These are phyloP conservation scores for Campoplex nolae DNA, from an alignment of 2,888 invertebrate genomes.

Conservation along the genomic window DNA sequence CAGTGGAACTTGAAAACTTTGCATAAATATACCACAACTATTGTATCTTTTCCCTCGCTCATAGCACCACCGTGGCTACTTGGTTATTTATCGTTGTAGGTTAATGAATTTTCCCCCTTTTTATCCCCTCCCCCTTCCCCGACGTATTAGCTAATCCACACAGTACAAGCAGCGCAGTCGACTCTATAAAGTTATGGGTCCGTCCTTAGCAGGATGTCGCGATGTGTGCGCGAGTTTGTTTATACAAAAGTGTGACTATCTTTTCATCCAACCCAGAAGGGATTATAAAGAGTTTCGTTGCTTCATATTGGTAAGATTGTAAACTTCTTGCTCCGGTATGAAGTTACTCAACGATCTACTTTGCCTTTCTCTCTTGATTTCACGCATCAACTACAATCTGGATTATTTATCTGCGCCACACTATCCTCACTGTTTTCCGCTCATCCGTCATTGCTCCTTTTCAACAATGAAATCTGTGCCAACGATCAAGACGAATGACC, in stretches of 20 bases:
- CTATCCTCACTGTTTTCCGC: background rate
- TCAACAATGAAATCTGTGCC: background rate
- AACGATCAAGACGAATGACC: background rate
- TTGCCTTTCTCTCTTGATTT: background rate
- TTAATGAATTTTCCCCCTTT: slow-evolving; percentile 82
- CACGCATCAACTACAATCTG: background rate
- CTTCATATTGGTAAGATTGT: slow-evolving; percentile 29
- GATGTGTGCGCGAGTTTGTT: background rate
- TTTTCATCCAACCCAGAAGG: background rate
- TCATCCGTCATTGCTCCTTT: background rate
- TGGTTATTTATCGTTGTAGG: slow-evolving; percentile 81
- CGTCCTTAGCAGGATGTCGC: background rate
- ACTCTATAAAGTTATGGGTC: slow-evolving; percentile 17
- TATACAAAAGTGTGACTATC: slow-evolving; percentile 12
- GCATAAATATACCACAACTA: slow-evolving; percentile 83
- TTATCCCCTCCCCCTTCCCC: slow-evolving; percentile 68
- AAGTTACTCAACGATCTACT: slow-evolving; percentile 12
- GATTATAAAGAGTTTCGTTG: slow-evolving; percentile 15
- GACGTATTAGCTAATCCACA: slow-evolving; percentile 79
- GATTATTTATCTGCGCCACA: background rate
- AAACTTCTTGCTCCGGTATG: slow-evolving; percentile 5
- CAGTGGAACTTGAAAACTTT: slow-evolving; percentile 79
- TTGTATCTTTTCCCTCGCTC: slow-evolving; percentile 77
- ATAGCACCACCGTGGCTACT: slow-evolving; percentile 63
- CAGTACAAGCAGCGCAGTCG: slow-evolving; percentile 20